phyloP scores from a whole-genome alignment of 2,113 vertebrate genomes.

The Felis chaus region DNA sequence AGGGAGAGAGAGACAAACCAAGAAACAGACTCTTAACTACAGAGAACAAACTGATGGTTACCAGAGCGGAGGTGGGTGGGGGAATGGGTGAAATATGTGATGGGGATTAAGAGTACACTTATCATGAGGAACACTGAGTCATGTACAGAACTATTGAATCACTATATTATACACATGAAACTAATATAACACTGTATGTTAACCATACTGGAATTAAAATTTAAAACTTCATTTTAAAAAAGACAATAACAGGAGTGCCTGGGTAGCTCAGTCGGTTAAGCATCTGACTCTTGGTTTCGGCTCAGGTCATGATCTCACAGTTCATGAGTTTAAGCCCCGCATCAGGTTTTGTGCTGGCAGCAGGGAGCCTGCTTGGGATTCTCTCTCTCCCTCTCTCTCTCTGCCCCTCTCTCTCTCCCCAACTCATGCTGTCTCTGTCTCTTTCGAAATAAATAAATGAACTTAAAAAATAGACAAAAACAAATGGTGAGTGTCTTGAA shows the following conservation, averaged over 20 bases:
- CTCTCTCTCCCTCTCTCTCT: too few species aligned
- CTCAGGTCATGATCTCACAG: too few species aligned
- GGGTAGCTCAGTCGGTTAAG: too few species aligned
- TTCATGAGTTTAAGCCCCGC: too few species aligned
- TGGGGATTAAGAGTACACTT: not conserved
- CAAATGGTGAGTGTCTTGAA: not conserved
- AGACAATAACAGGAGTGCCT: not conserved
- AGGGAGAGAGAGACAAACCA: not conserved
- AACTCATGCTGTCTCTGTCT: too few species aligned
- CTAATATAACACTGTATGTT: not conserved
- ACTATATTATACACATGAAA: not conserved
- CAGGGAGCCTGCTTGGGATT: too few species aligned
- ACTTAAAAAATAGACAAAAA: not conserved
- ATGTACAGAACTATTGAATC: not conserved
- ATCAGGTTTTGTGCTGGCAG: too few species aligned
- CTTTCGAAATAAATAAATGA: too few species aligned
- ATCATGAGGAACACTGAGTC: not conserved
- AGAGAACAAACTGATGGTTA: not conserved
- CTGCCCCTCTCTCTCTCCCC: too few species aligned
- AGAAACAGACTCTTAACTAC: not conserved
- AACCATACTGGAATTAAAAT: not conserved
- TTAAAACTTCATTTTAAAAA: not conserved
- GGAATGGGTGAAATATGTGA: not conserved
- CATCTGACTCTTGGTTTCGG: too few species aligned
- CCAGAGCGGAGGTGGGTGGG: not conserved